Conservation (phyloP, 2,113 vertebrate species). For the Semnornis frantzii region DNA sequence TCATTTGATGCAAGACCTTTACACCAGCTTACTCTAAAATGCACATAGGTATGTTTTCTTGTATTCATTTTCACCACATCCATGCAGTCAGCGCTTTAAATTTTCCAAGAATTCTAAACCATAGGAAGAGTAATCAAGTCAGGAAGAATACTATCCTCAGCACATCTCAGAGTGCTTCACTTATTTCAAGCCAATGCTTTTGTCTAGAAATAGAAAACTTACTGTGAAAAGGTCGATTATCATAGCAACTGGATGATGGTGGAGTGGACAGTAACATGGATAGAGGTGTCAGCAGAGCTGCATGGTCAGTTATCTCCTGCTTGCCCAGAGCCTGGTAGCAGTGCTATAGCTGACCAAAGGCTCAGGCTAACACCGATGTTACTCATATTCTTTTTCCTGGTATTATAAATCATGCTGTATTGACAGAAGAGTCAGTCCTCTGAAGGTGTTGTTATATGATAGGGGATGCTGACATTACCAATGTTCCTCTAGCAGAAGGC, state of each 20-base stretch:
- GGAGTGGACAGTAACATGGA: background rate
- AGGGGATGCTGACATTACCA: constrained; percentile 48
- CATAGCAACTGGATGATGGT: background rate
- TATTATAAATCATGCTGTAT: background rate
- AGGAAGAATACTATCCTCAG: background rate
- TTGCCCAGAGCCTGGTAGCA: background rate
- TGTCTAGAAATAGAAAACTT: background rate
- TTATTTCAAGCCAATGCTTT: background rate
- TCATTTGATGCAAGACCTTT: background rate
- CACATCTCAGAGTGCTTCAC: background rate
- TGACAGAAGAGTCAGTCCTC: background rate
- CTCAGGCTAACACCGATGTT: background rate
- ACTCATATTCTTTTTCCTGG: background rate
- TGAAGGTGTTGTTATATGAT: constrained; percentile 23
- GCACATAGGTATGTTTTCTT: background rate
- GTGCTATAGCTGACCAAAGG: background rate
- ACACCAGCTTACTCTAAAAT: background rate
- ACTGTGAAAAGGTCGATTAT: background rate
- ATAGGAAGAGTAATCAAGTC: background rate
- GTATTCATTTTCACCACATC: background rate
- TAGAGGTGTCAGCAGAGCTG: background rate
- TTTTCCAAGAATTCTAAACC: background rate
- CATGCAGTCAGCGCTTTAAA: background rate
- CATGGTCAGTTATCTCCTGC: background rate
- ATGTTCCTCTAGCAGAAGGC: constrained; percentile 35